phyloP scores from a whole-genome alignment of 2,113 vertebrate species.

The Lepus europaeus region DNA sequence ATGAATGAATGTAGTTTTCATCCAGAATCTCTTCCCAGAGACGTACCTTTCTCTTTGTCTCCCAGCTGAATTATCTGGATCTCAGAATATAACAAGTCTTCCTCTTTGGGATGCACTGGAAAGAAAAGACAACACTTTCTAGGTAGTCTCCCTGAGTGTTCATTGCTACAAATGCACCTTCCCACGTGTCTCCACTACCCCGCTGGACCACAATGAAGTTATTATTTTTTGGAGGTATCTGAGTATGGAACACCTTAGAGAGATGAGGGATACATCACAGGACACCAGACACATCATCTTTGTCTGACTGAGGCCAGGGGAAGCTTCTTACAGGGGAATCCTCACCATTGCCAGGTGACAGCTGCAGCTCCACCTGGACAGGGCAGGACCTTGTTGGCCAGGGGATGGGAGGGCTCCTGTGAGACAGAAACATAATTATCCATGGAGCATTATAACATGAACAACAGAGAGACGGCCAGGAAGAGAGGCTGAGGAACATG shows the following conservation, averaged over 20 bases:
- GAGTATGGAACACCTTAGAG: not conserved
- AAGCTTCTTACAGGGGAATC: not conserved
- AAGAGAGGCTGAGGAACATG: not conserved
- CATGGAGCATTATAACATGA: not conserved
- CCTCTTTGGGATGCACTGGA: not conserved
- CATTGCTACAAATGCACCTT: not conserved
- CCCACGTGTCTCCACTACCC: not conserved
- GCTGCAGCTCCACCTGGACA: not conserved
- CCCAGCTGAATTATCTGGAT: not conserved
- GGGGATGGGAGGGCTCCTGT: not conserved
- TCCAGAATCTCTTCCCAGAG: not conserved
- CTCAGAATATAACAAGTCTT: conserved; percentile 48
- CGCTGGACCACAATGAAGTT: not conserved
- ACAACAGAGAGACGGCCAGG: not conserved
- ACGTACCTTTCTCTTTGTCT: conserved; percentile 39
- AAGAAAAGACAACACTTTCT: not conserved
- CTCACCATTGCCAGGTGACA: not conserved
- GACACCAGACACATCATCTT: not conserved
- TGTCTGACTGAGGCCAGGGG: not conserved
- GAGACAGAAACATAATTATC: not conserved
- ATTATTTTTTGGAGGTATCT: not conserved
- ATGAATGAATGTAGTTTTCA: not conserved
- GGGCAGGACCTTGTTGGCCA: not conserved
- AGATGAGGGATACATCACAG: not conserved
- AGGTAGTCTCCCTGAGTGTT: not conserved